Base-by-base conservation (phyloP, 2,797 vertebrate species). In the Hydrocynus forskahlii region DNA sequence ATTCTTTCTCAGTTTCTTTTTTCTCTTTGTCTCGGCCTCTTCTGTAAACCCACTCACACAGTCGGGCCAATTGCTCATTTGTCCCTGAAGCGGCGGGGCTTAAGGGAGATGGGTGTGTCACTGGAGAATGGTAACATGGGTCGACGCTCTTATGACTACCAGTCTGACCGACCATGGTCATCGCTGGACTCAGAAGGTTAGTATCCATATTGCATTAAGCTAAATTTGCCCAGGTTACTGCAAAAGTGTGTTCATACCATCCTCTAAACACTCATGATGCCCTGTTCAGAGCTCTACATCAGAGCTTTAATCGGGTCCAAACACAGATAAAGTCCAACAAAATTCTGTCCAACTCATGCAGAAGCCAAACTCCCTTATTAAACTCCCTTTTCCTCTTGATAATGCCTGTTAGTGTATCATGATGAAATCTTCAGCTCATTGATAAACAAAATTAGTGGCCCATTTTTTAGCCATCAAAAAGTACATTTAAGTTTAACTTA, bases 61-160 rank as follows among this genome's bases (percentile, higher is more conserved):
- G 86, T 85, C 16, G 92, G 90, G 83, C 88, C 89, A 75, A 88
- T 90, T 79, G 67, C 81, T 86, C 90, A 90, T 79, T 88, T 91
- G 86, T 92, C 90, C 81, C 85, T 90, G 12, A 88, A 89, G 88
- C 84, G 86, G 71, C 80, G 86, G 85, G 87, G 88, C 13, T 84
- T 86, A 64, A 80, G 83, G 48, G 85, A 70, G 77, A 88, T 89
- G 38, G 84, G 88, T 23, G 81, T 57, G 72, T 74, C 71, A 59
- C 60, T 89, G 78, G 88, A 89, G 79, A 92, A 89, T 4, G 90
- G 90, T 70, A 89, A 87, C 68, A 80, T 84, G 4, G 83, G 79
- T 43, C 82, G 78, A 50, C 85, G 83, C 82, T 85, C 85, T 25
- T 86, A 85, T 90, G 90, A 91, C 86, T 92, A 69, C 63, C 84